Base-by-base conservation (phyloP, 2,797 vertebrate species). In the Lagodon rhomboides region DNA sequence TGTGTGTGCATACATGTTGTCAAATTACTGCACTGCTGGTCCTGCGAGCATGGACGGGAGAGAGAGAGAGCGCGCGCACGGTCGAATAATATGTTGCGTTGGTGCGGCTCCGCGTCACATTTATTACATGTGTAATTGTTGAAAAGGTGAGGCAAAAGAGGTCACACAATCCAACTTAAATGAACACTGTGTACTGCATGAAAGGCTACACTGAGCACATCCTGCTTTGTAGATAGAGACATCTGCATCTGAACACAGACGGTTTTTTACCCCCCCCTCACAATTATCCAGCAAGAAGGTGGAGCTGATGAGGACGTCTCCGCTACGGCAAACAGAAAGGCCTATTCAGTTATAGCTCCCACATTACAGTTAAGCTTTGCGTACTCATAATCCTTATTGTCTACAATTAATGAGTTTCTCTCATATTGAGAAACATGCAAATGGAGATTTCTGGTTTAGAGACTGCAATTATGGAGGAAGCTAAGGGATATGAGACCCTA, bases 391-490 rank as follows among this genome's bases (percentile, higher is more conserved):
- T 94, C 94, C 92, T 94, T 86, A 94, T 95, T 94, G 93, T 94
- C 90, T 93, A 86, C 91, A 90, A 94, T 92, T 95, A 95, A 95
- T 95, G 93, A 94, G 90, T 94, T 94, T 94, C 86, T 87, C 86
- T 90, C 91, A 82, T 85, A 92, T 80, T 91, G 87, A 91, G 92
- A 92, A 92, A 94, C 92, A 93, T 92, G 89, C 92, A 93, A 93
- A 95, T 94, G 88, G 86, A 91, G 91, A 92, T 95, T 94, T 94
- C 84, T 89, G 85, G 86, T 92, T 87, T 85, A 84, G 87, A 91
- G 91, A 91, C 88, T 86, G 92, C 91, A 94, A 93, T 95, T 92
- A 94, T 83, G 59, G 87, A 84, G 71, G 81, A 91, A 91, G 87
- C 90, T 85, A 86, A 90, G 82, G 92, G 83, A 93, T 93, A 92